Conservation (phyloP, 2,888 invertebrate species). For the Drosophila acutilabella region DNA sequence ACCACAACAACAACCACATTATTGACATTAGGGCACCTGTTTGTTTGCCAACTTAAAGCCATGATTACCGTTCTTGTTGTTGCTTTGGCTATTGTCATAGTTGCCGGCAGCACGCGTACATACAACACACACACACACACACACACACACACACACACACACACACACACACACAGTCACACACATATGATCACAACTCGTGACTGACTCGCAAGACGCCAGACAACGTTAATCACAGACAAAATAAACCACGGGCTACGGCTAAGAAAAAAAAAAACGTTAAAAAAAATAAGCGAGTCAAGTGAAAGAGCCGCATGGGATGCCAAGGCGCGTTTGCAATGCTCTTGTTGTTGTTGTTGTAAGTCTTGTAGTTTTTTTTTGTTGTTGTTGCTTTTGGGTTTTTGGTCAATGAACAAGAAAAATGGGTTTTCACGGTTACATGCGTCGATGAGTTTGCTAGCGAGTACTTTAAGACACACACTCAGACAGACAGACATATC, state of each 20-base stretch:
- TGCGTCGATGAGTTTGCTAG: slow-evolving; percentile 60
- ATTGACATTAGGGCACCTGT: slow-evolving; percentile 79
- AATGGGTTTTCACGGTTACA: slow-evolving; percentile 79
- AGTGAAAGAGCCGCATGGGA: slow-evolving; percentile 63
- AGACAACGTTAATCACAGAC: slow-evolving; percentile 72
- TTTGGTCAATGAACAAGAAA: slow-evolving; percentile 81
- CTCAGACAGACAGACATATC: slow-evolving; percentile 22
- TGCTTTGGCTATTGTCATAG: slow-evolving; percentile 47
- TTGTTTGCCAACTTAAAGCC: slow-evolving; percentile 74
- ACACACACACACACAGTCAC: slow-evolving; percentile 19
- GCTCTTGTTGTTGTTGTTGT: slow-evolving; percentile 16
- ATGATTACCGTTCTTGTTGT: slow-evolving; percentile 72
- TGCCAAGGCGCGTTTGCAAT: slow-evolving; percentile 50
- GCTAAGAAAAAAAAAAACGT: slow-evolving; percentile 2
- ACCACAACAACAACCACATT: slow-evolving; percentile 44
- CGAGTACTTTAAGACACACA: slow-evolving; percentile 28
- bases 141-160: too few relatives aligned
- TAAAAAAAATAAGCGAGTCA: slow-evolving; percentile 20
- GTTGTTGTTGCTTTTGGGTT: slow-evolving; percentile 46
- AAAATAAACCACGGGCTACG: slow-evolving; percentile 49
- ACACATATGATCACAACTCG: slow-evolving; percentile 56
- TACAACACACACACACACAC: slow-evolving; percentile 35
- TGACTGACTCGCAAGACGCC: slow-evolving; percentile 65
- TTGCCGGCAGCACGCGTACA: slow-evolving; percentile 71
- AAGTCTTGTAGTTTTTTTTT: slow-evolving; percentile 12